Conservation (phyloP, 2,888 invertebrate species). For the Syrphus vitripennis region DNA sequence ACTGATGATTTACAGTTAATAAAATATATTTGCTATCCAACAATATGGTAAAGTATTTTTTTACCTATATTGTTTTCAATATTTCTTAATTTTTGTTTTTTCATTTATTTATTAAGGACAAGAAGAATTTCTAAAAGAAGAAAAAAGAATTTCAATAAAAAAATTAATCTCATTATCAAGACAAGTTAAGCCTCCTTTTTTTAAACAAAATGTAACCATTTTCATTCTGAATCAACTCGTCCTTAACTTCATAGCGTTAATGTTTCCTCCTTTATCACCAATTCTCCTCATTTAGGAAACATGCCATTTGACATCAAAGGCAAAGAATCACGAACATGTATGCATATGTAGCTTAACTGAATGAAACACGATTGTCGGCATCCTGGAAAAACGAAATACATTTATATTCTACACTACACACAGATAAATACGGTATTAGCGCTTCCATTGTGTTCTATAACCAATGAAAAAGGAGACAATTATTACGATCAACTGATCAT, state of each 20-base stretch:
- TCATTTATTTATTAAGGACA: background rate
- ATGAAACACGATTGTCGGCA: slow-evolving; percentile 59
- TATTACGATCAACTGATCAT: slow-evolving; percentile 72
- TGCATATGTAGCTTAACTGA: slow-evolving; percentile 7
- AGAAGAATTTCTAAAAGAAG: background rate
- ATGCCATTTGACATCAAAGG: slow-evolving; percentile 55
- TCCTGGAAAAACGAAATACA: slow-evolving; percentile 36
- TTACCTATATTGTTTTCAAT: too few relatives aligned
- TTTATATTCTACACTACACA: background rate
- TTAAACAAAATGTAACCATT: background rate
- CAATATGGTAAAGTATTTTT: too few relatives aligned
- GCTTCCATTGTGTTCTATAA: slow-evolving; percentile 58
- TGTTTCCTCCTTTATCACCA: slow-evolving; percentile 31
- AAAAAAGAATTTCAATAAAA: background rate
- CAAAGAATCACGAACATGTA: slow-evolving; percentile 20
- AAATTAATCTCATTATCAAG: slow-evolving; percentile 38
- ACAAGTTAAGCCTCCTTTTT: slow-evolving; percentile 18
- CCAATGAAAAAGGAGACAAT: slow-evolving; percentile 69
- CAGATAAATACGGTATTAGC: slow-evolving; percentile 37
- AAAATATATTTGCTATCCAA: too few relatives aligned
- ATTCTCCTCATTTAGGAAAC: slow-evolving; percentile 52
- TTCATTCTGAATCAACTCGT: background rate
- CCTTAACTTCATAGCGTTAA: slow-evolving; percentile 26
- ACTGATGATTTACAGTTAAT: too few relatives aligned
- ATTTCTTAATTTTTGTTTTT: background rate